phyloP scores from a whole-genome alignment of 35 echinoderm and acorn worm species.

The Holothuria glaberrima region DNA sequence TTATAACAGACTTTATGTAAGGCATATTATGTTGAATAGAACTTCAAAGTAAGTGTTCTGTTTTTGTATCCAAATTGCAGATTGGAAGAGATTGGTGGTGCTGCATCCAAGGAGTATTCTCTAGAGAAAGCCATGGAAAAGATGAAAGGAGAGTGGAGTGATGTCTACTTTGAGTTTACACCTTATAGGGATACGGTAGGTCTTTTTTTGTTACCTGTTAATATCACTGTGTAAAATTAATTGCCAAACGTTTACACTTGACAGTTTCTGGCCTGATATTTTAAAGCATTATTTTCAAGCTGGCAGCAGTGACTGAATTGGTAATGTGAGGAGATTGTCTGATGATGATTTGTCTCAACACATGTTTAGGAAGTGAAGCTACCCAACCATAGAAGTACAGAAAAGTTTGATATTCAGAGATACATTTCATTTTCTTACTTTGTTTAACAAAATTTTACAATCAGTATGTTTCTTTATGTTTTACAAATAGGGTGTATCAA shows the following conservation, averaged over 20 bases:
- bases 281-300: not conserved
- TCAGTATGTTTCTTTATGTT: slow-evolving; percentile 6
- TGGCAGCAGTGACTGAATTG: not conserved
- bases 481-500: slow-evolving; percentile 81
- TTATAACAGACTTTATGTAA: too few relatives aligned
- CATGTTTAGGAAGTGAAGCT: too few relatives aligned
- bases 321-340: too few relatives aligned
- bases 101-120: slow-evolving; percentile 97
- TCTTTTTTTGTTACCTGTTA: not conserved
- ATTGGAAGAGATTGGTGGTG: slow-evolving; percentile 92
- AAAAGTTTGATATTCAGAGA: too few relatives aligned
- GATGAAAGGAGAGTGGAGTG: slow-evolving; percentile 97
- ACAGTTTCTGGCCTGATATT: not conserved
- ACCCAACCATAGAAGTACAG: too few relatives aligned
- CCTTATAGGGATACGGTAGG: slow-evolving; percentile 95
- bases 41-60: too few relatives aligned
- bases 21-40: too few relatives aligned
- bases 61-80: slow-evolving; percentile 40
- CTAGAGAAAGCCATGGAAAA: slow-evolving; percentile 99
- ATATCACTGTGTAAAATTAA: not conserved
- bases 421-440: too few relatives aligned
- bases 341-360: too few relatives aligned
- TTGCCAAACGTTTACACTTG: too few relatives aligned
- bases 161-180: slow-evolving; percentile 97
- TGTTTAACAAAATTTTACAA: not conserved